Base-by-base conservation (phyloP, 2,113 vertebrate genomes). In the Larimichthys crocea region DNA sequence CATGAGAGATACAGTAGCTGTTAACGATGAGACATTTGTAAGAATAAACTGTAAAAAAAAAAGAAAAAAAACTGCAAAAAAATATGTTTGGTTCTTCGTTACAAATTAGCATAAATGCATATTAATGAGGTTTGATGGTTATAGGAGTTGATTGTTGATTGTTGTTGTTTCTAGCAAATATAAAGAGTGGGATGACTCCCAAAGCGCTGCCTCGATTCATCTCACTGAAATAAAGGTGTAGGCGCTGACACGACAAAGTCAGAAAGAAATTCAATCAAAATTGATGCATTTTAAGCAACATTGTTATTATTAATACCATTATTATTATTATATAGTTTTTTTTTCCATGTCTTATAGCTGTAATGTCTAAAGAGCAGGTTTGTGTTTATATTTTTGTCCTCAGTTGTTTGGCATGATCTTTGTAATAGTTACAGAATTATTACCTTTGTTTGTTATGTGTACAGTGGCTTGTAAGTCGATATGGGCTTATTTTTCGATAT, bases 121-220 rank as follows among this genome's bases (percentile, higher is more conserved):
- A 77, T 77, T 74, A 65, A 86, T 74, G 76, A 83, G 79, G 69
- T 59, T 65, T 68, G 78, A 77, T 20, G 70, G 50, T 77, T 71
- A 65, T 55, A 11, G 8, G 53, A 72, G 60, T 56, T 66, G 81
- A 87, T 82, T n/a, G n/a, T n/a, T n/a, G n/a, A n/a, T n/a, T n/a
- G n/a, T n/a, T n/a, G n/a, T 75, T 87, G 87, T 91, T 88, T 87
- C 79, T 49, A 85, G 84, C 79, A 87, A 91, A 89, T 82, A 85
- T 77, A 84, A 80, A 83, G 85, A 82, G 73, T 74, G 70, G 69
- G 77, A 85, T 76, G 55, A 66, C 86, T 80, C 76, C 22, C 46
- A 69, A 17, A 76, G 61, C 35, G 4, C 50, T 55, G 75, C 12
- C 59, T 77, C 53, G 57, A 9, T 80, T 55, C 44, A 42, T 66